These are phyloP conservation scores for Archocentrus centrarchus DNA, from an alignment of 2,113 vertebrate genomes.

Conservation along the genomic window DNA sequence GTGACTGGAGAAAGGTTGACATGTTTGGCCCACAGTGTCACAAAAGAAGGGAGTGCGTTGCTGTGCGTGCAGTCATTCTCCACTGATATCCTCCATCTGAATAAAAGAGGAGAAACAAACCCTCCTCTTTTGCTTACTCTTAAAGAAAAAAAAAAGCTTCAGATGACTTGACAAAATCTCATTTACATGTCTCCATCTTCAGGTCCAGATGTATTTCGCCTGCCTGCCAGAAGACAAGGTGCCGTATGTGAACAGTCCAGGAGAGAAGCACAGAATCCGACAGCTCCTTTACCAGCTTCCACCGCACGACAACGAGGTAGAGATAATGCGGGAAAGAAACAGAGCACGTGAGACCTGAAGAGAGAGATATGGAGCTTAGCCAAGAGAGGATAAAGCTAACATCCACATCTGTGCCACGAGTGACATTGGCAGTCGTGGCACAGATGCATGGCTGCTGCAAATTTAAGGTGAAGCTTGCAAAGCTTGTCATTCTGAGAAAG, in stretches of 20 bases:
- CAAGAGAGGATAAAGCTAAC: not conserved
- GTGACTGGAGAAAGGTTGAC: slow-evolving; percentile 50
- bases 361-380: not conserved
- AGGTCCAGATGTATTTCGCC: slow-evolving; percentile 96
- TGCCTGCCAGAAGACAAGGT: slow-evolving; percentile 94
- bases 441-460: not conserved
- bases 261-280: slow-evolving; percentile 94
- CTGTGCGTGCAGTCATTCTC: slow-evolving; percentile 1
- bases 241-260: slow-evolving; percentile 93
- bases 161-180: not conserved
- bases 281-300: slow-evolving; percentile 97
- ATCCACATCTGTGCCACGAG: not conserved
- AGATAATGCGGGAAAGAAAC: not conserved
- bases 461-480: too few species aligned
- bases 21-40: slow-evolving; percentile 45
- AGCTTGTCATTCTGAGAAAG: not conserved
- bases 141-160: not conserved
- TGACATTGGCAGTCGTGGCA: too few species aligned
- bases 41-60: slow-evolving; percentile 24
- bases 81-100: not conserved
- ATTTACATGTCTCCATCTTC: not conserved
- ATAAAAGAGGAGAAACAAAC: not conserved
- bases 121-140: not conserved
- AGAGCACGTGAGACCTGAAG: not conserved
- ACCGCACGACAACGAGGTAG: slow-evolving; percentile 96